Evolutionary conservation across 2,888 invertebrate species (phyloP).

Genomic region (Lochmaea capreae): DNA sequence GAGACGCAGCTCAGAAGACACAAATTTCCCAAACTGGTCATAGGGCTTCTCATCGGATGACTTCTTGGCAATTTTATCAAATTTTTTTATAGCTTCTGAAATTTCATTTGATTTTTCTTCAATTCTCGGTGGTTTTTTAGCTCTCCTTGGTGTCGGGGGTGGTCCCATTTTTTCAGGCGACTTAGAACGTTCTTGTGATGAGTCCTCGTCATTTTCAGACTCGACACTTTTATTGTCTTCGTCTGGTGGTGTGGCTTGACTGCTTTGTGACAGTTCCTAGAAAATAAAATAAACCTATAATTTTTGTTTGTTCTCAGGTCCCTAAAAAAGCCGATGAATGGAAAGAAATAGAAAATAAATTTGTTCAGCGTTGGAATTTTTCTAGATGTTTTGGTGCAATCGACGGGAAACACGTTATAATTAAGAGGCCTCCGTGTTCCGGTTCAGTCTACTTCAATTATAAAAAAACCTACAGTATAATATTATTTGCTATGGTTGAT

Average conservation of each 20-base stretch:
- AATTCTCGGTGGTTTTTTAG: constrained; percentile 1
- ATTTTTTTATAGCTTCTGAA: constrained; percentile 13
- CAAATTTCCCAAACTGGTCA: constrained; percentile 18
- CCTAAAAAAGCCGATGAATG: too few relatives aligned
- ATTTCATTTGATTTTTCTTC: constrained; percentile 1
- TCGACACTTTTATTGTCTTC: too few relatives aligned
- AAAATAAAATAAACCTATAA: too few relatives aligned
- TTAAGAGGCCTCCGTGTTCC: constrained; percentile 31
- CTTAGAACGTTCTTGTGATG: too few relatives aligned
- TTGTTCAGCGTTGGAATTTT: constrained; percentile 44
- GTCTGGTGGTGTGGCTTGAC: neutral
- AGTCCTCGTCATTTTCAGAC: too few relatives aligned
- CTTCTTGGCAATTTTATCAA: constrained; percentile 28
- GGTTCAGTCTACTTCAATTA: constrained; percentile 36
- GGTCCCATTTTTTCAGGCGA: constrained; percentile 48
- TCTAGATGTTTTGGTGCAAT: constrained; percentile 54
- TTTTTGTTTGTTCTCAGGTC: too few relatives aligned
- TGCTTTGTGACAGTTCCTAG: too few relatives aligned
- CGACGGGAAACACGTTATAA: neutral
- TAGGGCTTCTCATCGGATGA: constrained; percentile 23
- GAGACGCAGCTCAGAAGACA: constrained; percentile 27
- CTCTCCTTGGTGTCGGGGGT: neutral
- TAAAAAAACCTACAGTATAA: constrained; percentile 52
- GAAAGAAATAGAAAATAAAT: neutral
- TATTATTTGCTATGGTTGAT: constrained; percentile 55